phyloP scores from a whole-genome alignment of 2,888 invertebrate genomes.

The Schizaphis graminum region DNA sequence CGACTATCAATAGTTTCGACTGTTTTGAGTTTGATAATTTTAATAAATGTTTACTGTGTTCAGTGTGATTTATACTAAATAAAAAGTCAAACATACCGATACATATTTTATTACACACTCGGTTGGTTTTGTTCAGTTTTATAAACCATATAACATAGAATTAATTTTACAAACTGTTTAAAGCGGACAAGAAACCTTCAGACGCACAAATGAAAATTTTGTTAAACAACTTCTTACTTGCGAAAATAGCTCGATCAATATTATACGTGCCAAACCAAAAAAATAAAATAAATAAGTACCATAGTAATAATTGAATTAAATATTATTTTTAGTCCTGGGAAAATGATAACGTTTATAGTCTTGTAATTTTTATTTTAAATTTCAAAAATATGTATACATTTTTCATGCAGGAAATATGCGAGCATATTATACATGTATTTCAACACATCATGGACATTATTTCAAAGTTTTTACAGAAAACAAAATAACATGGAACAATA shows the following conservation, averaged over 20 bases:
- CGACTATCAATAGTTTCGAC: neutral
- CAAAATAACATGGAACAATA: neutral
- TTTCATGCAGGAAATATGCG: neutral
- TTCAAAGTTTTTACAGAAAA: conserved; percentile 4
- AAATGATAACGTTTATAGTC: neutral
- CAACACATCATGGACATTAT: neutral
- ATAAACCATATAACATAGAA: neutral
- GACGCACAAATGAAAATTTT: neutral
- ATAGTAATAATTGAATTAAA: neutral
- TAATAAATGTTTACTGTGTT: neutral
- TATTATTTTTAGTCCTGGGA: neutral
- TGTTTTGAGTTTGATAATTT: neutral
- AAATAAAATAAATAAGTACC: neutral
- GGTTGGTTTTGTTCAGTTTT: neutral
- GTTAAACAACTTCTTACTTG: neutral
- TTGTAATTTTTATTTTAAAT: neutral
- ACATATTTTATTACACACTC: neutral
- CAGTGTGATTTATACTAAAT: neutral
- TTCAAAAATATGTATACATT: neutral
- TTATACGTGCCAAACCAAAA: neutral
- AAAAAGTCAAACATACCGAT: neutral
- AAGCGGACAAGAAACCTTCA: neutral
- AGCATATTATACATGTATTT: neutral
- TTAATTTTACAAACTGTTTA: neutral
- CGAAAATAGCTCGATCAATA: neutral